These are phyloP conservation scores for Caracal caracal DNA, from an alignment of 2,113 vertebrate genomes.

Conservation along the genomic window DNA sequence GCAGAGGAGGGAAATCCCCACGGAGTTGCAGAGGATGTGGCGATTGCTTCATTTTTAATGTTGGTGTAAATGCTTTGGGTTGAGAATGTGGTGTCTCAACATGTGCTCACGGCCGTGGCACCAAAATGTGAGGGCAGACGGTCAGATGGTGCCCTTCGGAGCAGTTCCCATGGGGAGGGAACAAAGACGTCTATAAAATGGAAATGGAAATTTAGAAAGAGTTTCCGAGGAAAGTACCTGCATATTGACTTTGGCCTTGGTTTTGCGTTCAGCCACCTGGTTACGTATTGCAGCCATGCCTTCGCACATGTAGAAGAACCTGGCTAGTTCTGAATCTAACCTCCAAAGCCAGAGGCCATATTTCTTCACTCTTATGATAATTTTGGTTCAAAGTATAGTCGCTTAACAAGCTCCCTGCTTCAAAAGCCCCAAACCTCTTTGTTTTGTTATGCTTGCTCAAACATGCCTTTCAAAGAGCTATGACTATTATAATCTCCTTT, in stretches of 20 bases:
- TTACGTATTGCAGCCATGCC: rapidly evolving
- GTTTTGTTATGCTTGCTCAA: not conserved
- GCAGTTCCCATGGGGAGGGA: not conserved
- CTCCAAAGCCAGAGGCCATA: slow-evolving; percentile 25
- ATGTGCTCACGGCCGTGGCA: not conserved
- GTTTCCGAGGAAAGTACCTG: not conserved
- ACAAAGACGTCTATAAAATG: not conserved
- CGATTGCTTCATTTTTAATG: not conserved
- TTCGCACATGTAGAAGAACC: not conserved
- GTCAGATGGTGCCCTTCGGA: not conserved
- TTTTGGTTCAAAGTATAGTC: slow-evolving; percentile 50
- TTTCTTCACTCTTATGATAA: slow-evolving; percentile 31
- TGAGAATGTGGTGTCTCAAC: not conserved
- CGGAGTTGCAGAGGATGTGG: not conserved
- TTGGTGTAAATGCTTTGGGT: not conserved
- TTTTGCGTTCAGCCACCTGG: not conserved
- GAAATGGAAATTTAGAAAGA: not conserved
- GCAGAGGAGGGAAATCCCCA: not conserved
- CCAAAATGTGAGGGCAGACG: not conserved
- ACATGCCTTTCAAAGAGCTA: slow-evolving; percentile 27
- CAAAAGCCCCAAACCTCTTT: slow-evolving; percentile 50
- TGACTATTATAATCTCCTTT: not conserved
- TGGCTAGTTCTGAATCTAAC: not conserved
- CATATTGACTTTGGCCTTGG: not conserved
- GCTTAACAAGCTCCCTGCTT: slow-evolving; percentile 30